phyloP scores from a whole-genome alignment of 2,797 vertebrate species.

The Neomorphus geoffroyi region DNA sequence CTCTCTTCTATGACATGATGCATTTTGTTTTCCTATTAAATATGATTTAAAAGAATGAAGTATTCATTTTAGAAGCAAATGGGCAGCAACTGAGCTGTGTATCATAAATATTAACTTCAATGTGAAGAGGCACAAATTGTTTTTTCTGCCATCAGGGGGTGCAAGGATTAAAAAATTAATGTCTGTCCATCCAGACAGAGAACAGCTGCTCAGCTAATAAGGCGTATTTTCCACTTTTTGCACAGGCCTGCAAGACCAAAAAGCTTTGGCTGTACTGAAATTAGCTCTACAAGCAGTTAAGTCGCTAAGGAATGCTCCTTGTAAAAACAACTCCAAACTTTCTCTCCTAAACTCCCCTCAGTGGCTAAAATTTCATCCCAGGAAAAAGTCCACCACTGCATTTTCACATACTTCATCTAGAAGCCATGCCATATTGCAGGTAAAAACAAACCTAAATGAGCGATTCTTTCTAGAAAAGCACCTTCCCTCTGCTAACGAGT shows the following conservation, averaged over 20 bases:
- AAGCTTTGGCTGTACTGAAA: background rate
- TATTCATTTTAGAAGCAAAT: constrained; percentile 49
- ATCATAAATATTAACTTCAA: constrained; percentile 72
- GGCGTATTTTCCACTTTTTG: constrained; percentile 26
- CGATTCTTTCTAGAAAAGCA: background rate
- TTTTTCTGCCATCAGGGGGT: constrained; percentile 67
- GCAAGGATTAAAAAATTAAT: constrained; percentile 72
- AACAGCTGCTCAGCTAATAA: constrained; percentile 75
- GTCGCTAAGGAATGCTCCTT: background rate
- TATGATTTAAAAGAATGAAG: constrained; percentile 59
- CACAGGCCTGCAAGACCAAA: background rate
- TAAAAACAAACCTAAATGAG: background rate
- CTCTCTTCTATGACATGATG: constrained; percentile 41
- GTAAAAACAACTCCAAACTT: background rate
- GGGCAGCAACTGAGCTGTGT: constrained; percentile 46
- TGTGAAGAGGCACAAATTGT: constrained; percentile 72
- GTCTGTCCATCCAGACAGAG: constrained; percentile 69
- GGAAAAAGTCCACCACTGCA: background rate
- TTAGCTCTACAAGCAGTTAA: background rate
- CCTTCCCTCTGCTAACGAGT: background rate
- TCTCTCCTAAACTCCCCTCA: background rate
- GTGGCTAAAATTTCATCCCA: background rate
- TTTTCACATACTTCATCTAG: background rate
- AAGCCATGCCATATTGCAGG: background rate
- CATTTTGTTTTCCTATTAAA: constrained; percentile 66